Base-by-base conservation (phyloP, 2,888 invertebrate species). In the Laspeyria flexula region DNA sequence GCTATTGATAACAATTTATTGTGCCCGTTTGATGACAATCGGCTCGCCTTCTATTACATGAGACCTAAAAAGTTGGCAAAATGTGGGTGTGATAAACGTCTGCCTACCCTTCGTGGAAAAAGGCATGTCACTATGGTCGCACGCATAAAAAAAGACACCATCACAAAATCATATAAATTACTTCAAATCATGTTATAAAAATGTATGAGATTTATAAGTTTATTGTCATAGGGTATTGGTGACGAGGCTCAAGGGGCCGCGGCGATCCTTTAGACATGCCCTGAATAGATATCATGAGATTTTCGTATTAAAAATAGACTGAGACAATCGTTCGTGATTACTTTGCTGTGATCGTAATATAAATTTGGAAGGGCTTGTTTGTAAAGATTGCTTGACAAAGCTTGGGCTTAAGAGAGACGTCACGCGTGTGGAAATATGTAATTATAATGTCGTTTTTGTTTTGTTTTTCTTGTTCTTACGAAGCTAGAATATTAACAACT, bases 131-230 rank as follows among this genome's bases (percentile, higher is more conserved):
- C 21, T 3, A 21, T 3, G 2, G 21, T 30, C 31, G 12, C 29
- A 39, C 48, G 10, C 6, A 39, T 53, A 53, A 42, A 60, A 65
- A 44, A 53, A 46, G 43, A n/a, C 46, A 58, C 60, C 57, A 56
- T 61, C 55, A 44, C 56, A 60, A 60, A 59, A 62, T 55, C 56
- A 63, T 65, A 73, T 61, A 72, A 78, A 80, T 77, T 77, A 79
- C 79, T 80, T 77, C 76, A 77, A 83, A 85, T 81, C 73, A 73
- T 73, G 74, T 77, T 69, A 85, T 85, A 83, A 85, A 85, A 85
- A 85, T 85, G 83, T 85, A 85, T 85, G 85, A 85, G 84, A 83
- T 84, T 84, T 83, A 77, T 74, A 71, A 67, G 65, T 62, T 71
- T 80, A 82, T 85, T 84, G 82, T 83, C 73, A 71, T 69, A 66